phyloP scores from a whole-genome alignment of 2,888 invertebrate genomes.

The Pandemis corylana region DNA sequence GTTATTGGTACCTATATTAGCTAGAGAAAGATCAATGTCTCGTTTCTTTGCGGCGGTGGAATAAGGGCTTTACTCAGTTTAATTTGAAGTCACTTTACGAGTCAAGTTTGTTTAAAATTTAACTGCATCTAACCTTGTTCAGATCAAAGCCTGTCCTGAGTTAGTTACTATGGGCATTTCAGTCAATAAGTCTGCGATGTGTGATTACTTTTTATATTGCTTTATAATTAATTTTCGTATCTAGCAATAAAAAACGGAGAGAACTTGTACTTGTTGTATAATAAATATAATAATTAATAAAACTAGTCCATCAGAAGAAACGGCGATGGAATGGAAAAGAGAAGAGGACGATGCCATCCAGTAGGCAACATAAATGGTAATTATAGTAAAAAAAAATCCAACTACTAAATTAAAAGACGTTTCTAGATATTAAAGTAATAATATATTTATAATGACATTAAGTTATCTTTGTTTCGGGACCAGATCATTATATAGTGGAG shows the following conservation, averaged over 20 bases:
- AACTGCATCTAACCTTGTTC: constrained; percentile 15
- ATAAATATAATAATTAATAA: too few species aligned
- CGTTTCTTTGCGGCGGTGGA: neutral
- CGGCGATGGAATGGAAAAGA: neutral
- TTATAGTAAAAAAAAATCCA: too few species aligned
- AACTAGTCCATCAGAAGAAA: neutral
- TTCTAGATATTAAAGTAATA: too few species aligned
- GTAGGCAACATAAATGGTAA: too few species aligned
- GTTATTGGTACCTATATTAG: neutral
- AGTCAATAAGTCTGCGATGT: constrained; percentile 16
- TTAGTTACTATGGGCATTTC: constrained; percentile 5
- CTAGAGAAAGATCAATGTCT: neutral
- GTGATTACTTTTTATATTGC: constrained; percentile 19
- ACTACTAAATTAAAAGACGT: too few species aligned
- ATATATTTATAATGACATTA: too few species aligned
- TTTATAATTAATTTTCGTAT: neutral
- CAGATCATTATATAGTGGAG: too few species aligned
- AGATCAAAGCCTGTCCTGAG: neutral
- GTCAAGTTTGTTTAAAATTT: constrained; percentile 21
- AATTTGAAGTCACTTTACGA: constrained; percentile 51
- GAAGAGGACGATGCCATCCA: too few species aligned
- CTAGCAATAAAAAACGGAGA: neutral
- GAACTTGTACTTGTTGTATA: neutral
- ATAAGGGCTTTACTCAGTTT: constrained; percentile 51
- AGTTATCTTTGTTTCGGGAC: too few species aligned